Conservation (phyloP, 2,888 invertebrate genomes). For the Tachina fera region DNA sequence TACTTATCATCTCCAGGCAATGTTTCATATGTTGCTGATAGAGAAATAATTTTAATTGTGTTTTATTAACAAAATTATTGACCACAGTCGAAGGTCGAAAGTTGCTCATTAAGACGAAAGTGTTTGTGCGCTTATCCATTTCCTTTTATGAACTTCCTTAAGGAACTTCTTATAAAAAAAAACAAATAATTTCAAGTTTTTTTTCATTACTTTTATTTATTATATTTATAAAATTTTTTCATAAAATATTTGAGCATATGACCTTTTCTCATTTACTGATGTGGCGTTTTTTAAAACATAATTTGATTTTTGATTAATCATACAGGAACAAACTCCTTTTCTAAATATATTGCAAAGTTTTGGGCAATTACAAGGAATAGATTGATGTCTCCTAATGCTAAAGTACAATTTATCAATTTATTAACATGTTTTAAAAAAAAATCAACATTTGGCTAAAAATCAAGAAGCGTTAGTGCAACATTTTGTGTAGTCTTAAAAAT, state of each 20-base stretch:
- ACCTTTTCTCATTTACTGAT: conserved; percentile 6
- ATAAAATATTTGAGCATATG: conserved; percentile 57
- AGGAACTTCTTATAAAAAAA: background rate
- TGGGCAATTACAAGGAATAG: conserved; percentile 48
- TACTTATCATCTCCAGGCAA: conserved; percentile 56
- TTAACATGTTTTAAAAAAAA: conserved; percentile 11
- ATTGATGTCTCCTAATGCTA: conserved; percentile 56
- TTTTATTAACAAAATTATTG: too few species aligned
- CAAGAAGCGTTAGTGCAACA: conserved; percentile 27
- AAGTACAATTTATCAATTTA: conserved; percentile 45
- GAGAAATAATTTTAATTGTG: background rate
- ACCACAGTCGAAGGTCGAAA: too few species aligned
- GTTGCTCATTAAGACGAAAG: too few species aligned
- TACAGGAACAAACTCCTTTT: conserved; percentile 53
- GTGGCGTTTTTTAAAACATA: conserved; percentile 9
- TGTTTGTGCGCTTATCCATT: too few species aligned
- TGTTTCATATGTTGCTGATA: conserved; percentile 67
- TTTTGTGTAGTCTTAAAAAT: conserved; percentile 27
- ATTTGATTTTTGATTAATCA: conserved; percentile 31
- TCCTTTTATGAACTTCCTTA: too few species aligned
- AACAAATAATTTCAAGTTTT: background rate
- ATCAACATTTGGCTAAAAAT: conserved; percentile 8
- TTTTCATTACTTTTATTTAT: conserved; percentile 27
- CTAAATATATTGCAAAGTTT: conserved; percentile 52
- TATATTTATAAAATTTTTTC: conserved; percentile 56